Conservation (phyloP, 2,113 vertebrate species). For the Jacana jacana region DNA sequence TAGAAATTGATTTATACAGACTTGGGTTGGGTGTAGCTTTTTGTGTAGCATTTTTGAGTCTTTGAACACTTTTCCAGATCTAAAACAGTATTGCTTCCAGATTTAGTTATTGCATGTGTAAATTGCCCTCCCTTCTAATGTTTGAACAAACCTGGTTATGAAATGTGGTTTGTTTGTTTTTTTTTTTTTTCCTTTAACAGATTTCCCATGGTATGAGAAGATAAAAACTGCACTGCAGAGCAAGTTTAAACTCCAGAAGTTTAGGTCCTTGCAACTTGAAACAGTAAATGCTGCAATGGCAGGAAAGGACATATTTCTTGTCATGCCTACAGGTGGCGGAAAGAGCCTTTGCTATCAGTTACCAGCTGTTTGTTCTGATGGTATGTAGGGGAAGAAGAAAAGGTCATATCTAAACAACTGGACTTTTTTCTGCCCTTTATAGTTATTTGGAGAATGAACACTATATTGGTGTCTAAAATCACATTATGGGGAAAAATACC, state of each 20-base stretch:
- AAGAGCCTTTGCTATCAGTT: conserved; percentile 97
- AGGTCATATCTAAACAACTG: neutral
- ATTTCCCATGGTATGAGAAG: conserved; percentile 89
- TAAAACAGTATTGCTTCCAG: neutral
- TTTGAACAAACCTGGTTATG: neutral
- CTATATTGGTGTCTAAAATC: neutral
- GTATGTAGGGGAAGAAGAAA: conserved; percentile 63
- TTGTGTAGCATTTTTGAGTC: neutral
- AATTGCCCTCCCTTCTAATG: neutral
- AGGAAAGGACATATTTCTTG: conserved; percentile 88
- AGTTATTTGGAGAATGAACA: neutral
- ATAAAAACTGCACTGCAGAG: conserved; percentile 75
- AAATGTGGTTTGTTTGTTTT: neutral
- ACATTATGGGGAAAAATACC: neutral
- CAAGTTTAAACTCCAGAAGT: conserved; percentile 83
- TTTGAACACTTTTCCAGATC: neutral
- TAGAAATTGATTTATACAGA: neutral
- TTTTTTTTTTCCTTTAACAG: conserved; percentile 66
- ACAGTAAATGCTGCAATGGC: conserved; percentile 90
- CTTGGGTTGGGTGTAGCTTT: neutral
- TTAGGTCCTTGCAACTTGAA: conserved; percentile 88
- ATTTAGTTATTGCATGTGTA: neutral
- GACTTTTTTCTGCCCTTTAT: neutral
- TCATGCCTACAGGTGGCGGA: conserved; percentile 96
- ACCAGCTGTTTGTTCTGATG: conserved; percentile 88